Evolutionary conservation across 2,888 invertebrate genomes (phyloP), one percentile per base, ranked within the genome.

Genomic region (Molorchus minor): DNA sequence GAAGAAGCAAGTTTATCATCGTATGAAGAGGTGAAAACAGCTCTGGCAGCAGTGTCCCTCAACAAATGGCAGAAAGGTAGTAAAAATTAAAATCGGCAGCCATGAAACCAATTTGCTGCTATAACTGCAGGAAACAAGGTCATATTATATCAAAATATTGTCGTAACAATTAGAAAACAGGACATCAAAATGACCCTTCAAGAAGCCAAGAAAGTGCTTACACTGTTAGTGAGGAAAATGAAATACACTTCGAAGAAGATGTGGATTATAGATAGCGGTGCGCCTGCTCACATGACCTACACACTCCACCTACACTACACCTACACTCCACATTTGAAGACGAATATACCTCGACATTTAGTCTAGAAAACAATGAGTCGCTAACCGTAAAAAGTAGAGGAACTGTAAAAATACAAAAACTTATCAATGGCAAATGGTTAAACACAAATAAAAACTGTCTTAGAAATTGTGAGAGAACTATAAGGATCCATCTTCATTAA

Each of bases 1-100:
- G 67, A 69, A 58, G 65, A 69, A 49, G 16, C 52, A 5, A 61
- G 52, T 15, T 25, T 69, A 12, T 49, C 44, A 12, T 2, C 17
- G 0, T 15, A 12, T 17, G 62, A 66, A 54, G 54, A 62, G 33
- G 30, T 33, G 7, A 62, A 64, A 33, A 56, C 19, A 15, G 65
- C 58, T 12, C 17, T 62, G 7, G 35, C 47, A 19, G 3, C 17
- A 19, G n/a, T 35, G 2, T n/a, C 10, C 12, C 3, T n/a, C 2
- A 33, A 33, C 7, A 33, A 33, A 7, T n/a, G 12, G 8, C 33
- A 10, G 7, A 33, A 2, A 5, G 12, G 2, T 33, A 12, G 12
- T n/a, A 1, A n/a, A 12, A 35, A 12, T 2, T 12, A 2, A 7
- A 12, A 35, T 15, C 12, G 35, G 35, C 3, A n/a, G 2, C 5